A percentile compares a stretch with the other conserved stretches of the same genome.
Conservation (phyloP, 2,113 vertebrate genomes). For the Rhegmatorhina hoffmannsi region DNA sequence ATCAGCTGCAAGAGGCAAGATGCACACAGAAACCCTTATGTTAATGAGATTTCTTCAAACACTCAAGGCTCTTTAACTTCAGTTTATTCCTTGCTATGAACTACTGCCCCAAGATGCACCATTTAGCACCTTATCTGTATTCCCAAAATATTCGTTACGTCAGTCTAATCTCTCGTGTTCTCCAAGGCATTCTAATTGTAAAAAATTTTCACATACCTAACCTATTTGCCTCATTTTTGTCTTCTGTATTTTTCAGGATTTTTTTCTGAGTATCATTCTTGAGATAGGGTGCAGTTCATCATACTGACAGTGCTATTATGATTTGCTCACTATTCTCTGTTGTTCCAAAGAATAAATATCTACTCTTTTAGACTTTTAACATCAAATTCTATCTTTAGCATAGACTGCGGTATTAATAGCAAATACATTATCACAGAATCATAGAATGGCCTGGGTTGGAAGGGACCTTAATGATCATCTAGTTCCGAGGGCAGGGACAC, state of each 20-base stretch:
- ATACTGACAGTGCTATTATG: not conserved
- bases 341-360: not conserved
- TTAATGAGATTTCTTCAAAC: constrained; percentile 5
- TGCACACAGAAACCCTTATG: not conserved
- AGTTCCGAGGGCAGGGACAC: not conserved
- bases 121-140: not conserved
- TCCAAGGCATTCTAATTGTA: not conserved
- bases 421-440: not conserved
- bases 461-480: not conserved
- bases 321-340: not conserved
- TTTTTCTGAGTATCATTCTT: not conserved
- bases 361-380: not conserved
- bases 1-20: not conserved
- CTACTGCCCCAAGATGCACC: not conserved
- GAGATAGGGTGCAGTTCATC: not conserved
- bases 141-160: constrained; percentile 12
- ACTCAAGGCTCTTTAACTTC: not conserved
- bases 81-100: not conserved
- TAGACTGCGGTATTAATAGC: rapidly evolving
- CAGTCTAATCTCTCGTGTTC: not conserved
- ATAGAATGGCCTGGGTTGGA: not conserved
- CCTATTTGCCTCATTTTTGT: constrained; percentile 46
- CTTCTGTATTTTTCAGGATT: constrained; percentile 2
- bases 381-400: not conserved
- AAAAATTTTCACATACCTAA: not conserved